Evolutionary conservation across 2,888 invertebrate genomes (phyloP), one percentile per base, ranked within the genome.

Genomic region (Gymnosoma rotundatum): DNA sequence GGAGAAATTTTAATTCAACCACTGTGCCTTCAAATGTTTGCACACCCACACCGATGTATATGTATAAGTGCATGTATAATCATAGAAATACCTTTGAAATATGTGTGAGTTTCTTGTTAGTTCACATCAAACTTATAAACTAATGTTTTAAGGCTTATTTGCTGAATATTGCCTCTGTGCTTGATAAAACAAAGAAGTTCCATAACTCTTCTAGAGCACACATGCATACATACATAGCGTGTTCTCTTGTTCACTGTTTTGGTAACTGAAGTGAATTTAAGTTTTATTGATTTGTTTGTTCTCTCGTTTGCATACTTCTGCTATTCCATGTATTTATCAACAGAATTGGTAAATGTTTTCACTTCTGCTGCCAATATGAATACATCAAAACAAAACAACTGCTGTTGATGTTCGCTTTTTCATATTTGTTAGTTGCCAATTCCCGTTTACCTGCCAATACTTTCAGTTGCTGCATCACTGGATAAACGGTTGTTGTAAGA

Each of bases 71-170:
- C 14, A 48, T 32, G 10, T n/a, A 42, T 3, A 52, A 16, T 36
- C n/a, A 76, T 48, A 48, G 7, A 56, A 0, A 3, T 14, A 38
- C 20, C 14, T 32, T 6, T 20, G 16, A 9, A 50, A 18, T 58
- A 25, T 64, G 25, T 16, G 21, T 36, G 12, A 54, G 36, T 32
- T 20, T 54, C 36, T 18, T 69, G 25, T 60, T 63, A 38, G 54
- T 54, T 56, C 52, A 70, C 72, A 66, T 52, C 64, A 50, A 63
- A 56, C 58, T 70, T 67, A 79, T 54, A 75, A 69, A 58, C 45
- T 70, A 69, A 75, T 70, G 78, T 54, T 81, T 73, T 74, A 4
- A 52, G 78, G 84, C 70, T 66, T 84, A 78, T 78, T 81, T 78
- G 80, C 32, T 72, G 14, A 78, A 76, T 69, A 38, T 60, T 64